Conservation (phyloP, 2,797 vertebrate genomes). For the Xenops minutus region DNA sequence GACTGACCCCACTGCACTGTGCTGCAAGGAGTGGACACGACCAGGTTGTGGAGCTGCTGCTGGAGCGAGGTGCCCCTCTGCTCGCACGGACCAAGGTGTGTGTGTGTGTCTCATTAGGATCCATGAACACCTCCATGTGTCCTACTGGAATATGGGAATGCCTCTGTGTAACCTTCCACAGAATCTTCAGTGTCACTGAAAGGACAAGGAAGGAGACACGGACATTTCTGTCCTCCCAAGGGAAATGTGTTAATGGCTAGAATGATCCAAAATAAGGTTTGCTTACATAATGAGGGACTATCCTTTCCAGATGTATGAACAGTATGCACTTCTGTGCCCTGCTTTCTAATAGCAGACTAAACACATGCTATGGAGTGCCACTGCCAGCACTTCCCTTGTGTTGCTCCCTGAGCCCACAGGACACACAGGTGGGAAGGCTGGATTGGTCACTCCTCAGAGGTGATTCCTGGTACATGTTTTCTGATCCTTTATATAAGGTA, state of each 20-base stretch:
- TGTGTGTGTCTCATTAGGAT: background rate
- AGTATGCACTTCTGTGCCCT: accelerated
- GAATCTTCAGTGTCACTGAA: background rate
- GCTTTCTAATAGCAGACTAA: background rate
- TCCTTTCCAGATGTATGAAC: background rate
- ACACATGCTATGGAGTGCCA: background rate
- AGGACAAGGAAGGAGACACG: background rate
- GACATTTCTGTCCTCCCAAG: background rate
- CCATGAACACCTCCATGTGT: background rate
- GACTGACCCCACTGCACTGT: slow-evolving; percentile 95
- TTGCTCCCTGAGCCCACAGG: background rate
- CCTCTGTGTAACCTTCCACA: background rate
- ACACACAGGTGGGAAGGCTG: background rate
- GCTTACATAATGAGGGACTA: background rate
- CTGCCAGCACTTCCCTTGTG: background rate
- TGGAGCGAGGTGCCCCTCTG: slow-evolving; percentile 93
- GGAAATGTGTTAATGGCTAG: background rate
- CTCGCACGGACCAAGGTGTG: slow-evolving; percentile 95
- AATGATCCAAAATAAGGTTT: background rate
- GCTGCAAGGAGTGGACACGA: slow-evolving; percentile 96
- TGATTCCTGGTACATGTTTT: background rate
- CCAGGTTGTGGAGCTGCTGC: slow-evolving; percentile 89
- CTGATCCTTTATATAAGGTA: background rate
- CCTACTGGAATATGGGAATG: background rate
- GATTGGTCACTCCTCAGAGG: background rate